Base-by-base conservation (phyloP, 2,797 vertebrate species). In the Poliocrania exsul region DNA sequence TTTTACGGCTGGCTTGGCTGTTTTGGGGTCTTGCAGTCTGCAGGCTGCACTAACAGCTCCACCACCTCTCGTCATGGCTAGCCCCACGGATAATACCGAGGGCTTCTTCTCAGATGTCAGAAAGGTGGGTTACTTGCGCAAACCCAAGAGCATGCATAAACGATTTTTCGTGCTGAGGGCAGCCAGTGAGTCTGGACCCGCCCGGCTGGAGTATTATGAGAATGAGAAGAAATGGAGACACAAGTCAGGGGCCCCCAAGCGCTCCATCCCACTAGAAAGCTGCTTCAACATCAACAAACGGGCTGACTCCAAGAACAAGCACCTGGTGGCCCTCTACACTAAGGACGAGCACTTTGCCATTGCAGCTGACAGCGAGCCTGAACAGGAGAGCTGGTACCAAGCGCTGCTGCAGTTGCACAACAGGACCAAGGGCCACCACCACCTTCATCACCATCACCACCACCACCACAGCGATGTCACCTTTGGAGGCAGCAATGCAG, bases 141-240 rank as follows among this genome's bases (percentile, higher is more conserved):
- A 99, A 97, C 98, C 98, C 96, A 99, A 99, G 98, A 99, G 98
- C 97, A 99, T 99, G 98, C 98, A 99, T 97, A 98, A 98, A 97
- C 98, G 98, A 86, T 99, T 99, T 97, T 99, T 99, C 92, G 98
- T 99, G 91, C 97, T 99, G 96, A 98, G 98, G 95, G 97, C 98
- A 54, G 98, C 98, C 91, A 98, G 98, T 91, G 98, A 98, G 94
- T 97, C 98, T 17, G 98, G 98, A 95, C 98, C 98, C 9, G 98
- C 98, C 96, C 98, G 98, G 72, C 97, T 99, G 97, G 98, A 99
- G 97, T 99, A 99, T 97, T 99, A 99, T 2, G 98, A 99, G 98
- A 99, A 98, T 62, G 98, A 99, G 96, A 99, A 99, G 97, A 99
- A 99, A 98, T 99, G 98, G 98, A 98, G 98, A 94, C 98, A 98